These are phyloP conservation scores for Linepithema humile DNA, from an alignment of 1,140 invertebrate genomes.

Conservation along the genomic window DNA sequence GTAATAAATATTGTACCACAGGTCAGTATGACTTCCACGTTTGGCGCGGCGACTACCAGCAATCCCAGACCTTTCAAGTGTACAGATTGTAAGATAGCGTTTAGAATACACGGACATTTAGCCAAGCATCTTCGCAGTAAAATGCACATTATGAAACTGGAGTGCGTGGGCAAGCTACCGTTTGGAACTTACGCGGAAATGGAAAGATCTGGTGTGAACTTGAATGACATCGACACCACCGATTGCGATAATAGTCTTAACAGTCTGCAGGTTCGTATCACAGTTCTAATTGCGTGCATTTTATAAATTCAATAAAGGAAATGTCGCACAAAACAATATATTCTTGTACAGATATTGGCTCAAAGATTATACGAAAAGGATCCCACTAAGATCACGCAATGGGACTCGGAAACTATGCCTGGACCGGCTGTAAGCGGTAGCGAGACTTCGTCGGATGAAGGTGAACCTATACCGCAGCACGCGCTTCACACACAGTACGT, in stretches of 20 bases:
- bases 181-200: conserved; percentile 98
- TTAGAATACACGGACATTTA: conserved; percentile 97
- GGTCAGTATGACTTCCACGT: conserved; percentile 93
- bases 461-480: conserved; percentile 75
- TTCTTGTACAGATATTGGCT: conserved; percentile 87
- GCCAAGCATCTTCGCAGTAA: conserved; percentile 98
- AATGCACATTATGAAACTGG: conserved; percentile 98
- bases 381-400: conserved; percentile 89
- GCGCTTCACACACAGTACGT: conserved; percentile 63
- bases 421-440: conserved; percentile 76
- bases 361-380: conserved; percentile 93
- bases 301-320: conserved; percentile 8
- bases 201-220: conserved; percentile 94
- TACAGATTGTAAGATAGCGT: conserved; percentile 97
- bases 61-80: conserved; percentile 98
- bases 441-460: conserved; percentile 83
- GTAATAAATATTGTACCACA: conserved; percentile 58
- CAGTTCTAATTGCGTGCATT: background rate
- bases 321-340: conserved; percentile 27
- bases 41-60: conserved; percentile 92
- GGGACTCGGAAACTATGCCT: conserved; percentile 81
- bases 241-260: conserved; percentile 97
- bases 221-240: conserved; percentile 96
- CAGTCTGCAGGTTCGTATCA: conserved; percentile 88
- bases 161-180: conserved; percentile 96